A percentile compares a stretch with the other conserved stretches of the same genome.
phyloP scores from a whole-genome alignment of 2,797 vertebrate genomes.

The Tamandua tetradactyla region DNA sequence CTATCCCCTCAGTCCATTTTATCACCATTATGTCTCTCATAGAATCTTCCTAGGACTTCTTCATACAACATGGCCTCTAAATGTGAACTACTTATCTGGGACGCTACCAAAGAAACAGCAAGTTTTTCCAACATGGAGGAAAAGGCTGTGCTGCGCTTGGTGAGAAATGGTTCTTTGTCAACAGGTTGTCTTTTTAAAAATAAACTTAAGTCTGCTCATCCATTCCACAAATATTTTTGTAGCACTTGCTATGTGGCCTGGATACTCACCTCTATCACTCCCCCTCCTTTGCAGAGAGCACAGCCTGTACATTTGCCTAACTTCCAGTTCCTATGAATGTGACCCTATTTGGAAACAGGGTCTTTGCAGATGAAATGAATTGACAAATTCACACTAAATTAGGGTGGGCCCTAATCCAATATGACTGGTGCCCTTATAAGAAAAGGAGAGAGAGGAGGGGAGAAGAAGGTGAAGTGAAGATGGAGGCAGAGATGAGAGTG shows the following conservation, averaged over 20 bases:
- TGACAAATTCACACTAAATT: too few relatives aligned
- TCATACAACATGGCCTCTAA: background rate
- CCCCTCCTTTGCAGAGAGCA: background rate
- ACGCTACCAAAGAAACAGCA: background rate
- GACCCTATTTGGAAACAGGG: too few relatives aligned
- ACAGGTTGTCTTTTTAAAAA: background rate
- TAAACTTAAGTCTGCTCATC: background rate
- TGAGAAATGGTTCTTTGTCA: background rate
- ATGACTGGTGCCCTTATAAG: too few relatives aligned
- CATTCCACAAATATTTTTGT: background rate
- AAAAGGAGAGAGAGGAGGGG: too few relatives aligned
- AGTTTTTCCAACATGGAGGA: background rate
- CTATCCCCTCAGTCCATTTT: background rate
- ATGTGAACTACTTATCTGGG: background rate
- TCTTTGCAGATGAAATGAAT: too few relatives aligned
- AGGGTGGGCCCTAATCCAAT: too few relatives aligned
- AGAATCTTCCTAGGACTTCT: background rate
- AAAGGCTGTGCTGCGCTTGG: background rate
- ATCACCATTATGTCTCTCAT: background rate
- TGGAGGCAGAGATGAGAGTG: too few relatives aligned
- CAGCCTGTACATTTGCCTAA: too few relatives aligned
- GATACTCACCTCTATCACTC: background rate
- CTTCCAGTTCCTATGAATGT: too few relatives aligned
- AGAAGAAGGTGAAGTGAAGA: too few relatives aligned
- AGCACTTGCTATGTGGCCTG: background rate